Evolutionary conservation across 2,888 invertebrate genomes (phyloP), one percentile per base, ranked within the genome.

Genomic region (Chrysotoxum bicinctum): DNA sequence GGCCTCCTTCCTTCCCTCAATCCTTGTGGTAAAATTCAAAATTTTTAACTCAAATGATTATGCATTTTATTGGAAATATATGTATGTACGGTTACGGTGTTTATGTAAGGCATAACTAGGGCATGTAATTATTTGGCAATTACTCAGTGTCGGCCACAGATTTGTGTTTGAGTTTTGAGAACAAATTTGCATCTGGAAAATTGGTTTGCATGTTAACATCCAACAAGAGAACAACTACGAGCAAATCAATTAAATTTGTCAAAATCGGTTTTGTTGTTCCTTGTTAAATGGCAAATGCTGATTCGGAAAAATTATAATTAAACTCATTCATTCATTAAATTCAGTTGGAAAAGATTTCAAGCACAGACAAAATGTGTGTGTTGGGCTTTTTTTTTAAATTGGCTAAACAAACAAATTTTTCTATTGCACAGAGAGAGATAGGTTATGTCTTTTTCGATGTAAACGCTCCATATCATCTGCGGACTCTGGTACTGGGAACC

Each of bases 111-210:
- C 7, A 62, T n/a, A 48, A 48, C 72, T 37, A 12, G 58, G 26
- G 10, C 64, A 64, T 75, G 69, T 70, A 81, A 76, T 72, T 70
- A 66, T 72, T 64, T 12, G 52, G 40, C 64, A 50, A 81, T 81
- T 76, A 76, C 76, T 76, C 76, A 76, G 56, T 81, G 76, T 81
- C 76, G 50, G 50, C 32, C 58, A 56, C 75, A 81, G 56, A 21
- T 23, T 68, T 68, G 60, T 37, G 62, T 81, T 73, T 68, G 62
- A 75, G 64, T 75, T 75, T 70, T 75, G 75, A 69, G 62, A 64
- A 40, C 12, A 37, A 58, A 58, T 62, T 64, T 62, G 35, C 66
- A 66, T 66, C 66, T 32, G 21, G n/a, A 50, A 66, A 45, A 66
- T 50, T 58, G 50, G 35, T 50, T 35, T 50, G 1, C 50, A 35